Evolutionary conservation across 1,140 invertebrate species (phyloP), one percentile per base, ranked within the genome.

Genomic region (Aphelenchoides fujianensis): DNA sequence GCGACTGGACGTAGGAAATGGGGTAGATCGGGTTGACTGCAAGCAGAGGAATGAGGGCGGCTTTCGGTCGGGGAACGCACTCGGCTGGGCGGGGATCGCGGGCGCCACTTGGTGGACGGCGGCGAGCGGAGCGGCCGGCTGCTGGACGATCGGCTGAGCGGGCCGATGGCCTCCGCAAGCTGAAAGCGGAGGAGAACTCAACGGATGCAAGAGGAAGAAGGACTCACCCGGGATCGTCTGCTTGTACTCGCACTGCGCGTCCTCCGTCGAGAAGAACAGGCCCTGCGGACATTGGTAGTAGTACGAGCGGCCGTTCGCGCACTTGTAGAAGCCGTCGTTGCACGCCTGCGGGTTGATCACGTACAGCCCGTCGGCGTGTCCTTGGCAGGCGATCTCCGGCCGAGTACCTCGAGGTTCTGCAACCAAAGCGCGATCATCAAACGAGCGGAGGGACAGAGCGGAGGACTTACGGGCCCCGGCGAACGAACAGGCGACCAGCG

Each of bases 201-300:
- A 48, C 12, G n/a, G n/a, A n/a, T n/a, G n/a, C n/a, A n/a, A n/a
- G n/a, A n/a, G n/a, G 23, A 48, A 48, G 23, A 48, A 16, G 23
- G 12, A 48, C 41, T 16, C 23, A 48, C 41, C 41, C 41, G 41
- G 41, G 23, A 48, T 48, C 7, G 55, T 19, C 5, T 5, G 34
- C 23, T 59, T 59, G 55, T 59, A 59, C 34, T 59, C 5, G 19
- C 55, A 59, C 23, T 23, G 55, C 7, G 55, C 55, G 34, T 59
- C 55, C 34, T 59, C 55, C 7, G 19, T 7, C 7, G 27, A 16
- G 34, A 74, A 74, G 32, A 76, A 59, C 27, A 64, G 31, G 27
- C 36, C 64, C 5, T 28, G 16, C 1, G 73, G 73, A 34, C 72
- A 74, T 1, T 2, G n/a, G 27, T 74, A 32, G 35, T 28, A 7